Base-by-base conservation (phyloP, 2,113 vertebrate genomes). In the Serinus canaria region DNA sequence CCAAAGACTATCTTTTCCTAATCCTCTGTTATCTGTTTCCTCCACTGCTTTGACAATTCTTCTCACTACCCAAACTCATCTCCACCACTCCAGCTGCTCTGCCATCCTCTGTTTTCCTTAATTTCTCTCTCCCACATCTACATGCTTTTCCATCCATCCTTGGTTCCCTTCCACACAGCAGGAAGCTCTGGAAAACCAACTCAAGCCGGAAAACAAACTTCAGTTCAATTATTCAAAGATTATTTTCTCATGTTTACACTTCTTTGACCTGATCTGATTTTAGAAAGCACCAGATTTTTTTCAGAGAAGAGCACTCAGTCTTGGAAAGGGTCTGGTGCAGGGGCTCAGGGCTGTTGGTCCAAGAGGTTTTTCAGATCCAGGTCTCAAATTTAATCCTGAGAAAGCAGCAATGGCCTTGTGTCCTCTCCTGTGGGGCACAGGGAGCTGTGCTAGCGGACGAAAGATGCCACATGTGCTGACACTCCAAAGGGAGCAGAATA, bases 401-500 rank as follows among this genome's bases (percentile, higher is more conserved):
- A 62, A 64, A 84, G 75, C 64, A 66, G 89, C 70, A 7, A 6
- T 2, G 60, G 73, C 52, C 55, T 78, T 0, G 0, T 2, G 6
- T 78, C 52, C 88, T 63, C 11, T 44, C 52, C 25, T 0, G 1
- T 5, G 16, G 74, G 59, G 53, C 5, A 1, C 2, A 4, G 2
- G 25, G 35, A 73, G 43, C 31, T 7, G n/a, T 1, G 1, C 91
- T 98, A 98, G 90, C 96, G 98, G 78, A 97, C 56, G 0, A 97
- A 90, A 5, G 98, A 97, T 7, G 97, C 93, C 66, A 99, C 98
- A 4, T 98, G 97, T 70, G 98, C 92, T 13, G 98, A 95, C 15
- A 98, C 96, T 2, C 97, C 97, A 7, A 98, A 97, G 0, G 99
- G 99, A 47, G 98, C 97, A 0, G 98, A 97, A 88, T 99, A 99